Base-by-base conservation (phyloP, 1,140 invertebrate species). In the Triops longicaudatus region DNA sequence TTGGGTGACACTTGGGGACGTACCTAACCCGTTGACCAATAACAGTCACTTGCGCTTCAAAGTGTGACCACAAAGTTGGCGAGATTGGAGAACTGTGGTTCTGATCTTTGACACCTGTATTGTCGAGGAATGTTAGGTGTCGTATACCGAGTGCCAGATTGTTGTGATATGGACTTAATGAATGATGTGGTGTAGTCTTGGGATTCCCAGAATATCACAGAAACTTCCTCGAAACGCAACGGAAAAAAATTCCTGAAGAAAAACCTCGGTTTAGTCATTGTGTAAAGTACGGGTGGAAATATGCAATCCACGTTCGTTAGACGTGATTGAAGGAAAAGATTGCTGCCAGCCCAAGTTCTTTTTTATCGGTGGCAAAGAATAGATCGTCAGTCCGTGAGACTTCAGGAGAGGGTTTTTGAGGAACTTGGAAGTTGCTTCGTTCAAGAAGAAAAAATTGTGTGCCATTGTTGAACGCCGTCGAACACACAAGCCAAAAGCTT, bases 291-390 rank as follows among this genome's bases (percentile, higher is more conserved):
- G 50, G 50, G 50, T 63, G 50, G 50, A 63, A 63, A 22, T 63
- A 63, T 63, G 50, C 50, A 63, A 63, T 63, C 50, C 50, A 63
- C 50, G 50, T 63, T 63, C 50, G 50, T 11, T 63, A 63, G 50
- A 63, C 50, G 50, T 63, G 50, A 63, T 63, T 63, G 50, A 63
- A 63, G 50, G 50, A 63, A 63, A 63, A 63, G 50, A 63, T 63
- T 63, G 50, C 22, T 22, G 7, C 22, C 50, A 22, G 50, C 14
- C 50, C 50, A 9, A 63, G 6, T 63, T 63, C 17, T 63, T 63
- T 14, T 63, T 7, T 37, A 7, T 37, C 31, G 31, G 31, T 63
- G 50, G 50, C 22, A n/a, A 17, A 63, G 7, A 63, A 63, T 4
- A 22, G 50, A 63, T 63, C 50, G 50, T 63, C 50, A 63, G 50